Percentiles rank a stretch among this genome's conserved stretches.
Evolutionary conservation across 2,888 invertebrate genomes (phyloP).

Genomic region (Leptopilina myrica): DNA sequence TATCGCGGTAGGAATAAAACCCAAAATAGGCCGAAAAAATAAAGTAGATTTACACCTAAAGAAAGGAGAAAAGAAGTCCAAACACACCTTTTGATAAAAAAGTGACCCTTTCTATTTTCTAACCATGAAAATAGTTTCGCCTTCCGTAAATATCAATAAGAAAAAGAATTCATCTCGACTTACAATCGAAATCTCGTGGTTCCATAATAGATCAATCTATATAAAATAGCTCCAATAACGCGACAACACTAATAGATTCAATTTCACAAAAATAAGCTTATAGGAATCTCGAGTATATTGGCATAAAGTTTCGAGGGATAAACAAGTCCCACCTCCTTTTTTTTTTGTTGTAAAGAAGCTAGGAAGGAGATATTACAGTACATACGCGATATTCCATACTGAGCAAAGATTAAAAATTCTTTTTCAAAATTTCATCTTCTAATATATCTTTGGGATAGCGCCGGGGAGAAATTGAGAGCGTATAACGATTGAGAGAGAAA

Average conservation of each 20-base stretch:
- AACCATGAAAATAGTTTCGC: no score
- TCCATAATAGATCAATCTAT: neutral
- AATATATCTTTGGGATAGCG: slow-evolving; percentile 42
- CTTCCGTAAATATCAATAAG: no score
- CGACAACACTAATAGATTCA: slow-evolving; percentile 58
- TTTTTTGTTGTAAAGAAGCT: no score
- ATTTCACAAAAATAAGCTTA: slow-evolving; percentile 62
- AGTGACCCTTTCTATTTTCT: no score
- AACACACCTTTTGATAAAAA: no score
- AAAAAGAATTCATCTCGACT: slow-evolving; percentile 14
- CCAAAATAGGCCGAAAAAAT: no score
- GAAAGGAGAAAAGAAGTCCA: no score
- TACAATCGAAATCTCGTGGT: slow-evolving; percentile 5
- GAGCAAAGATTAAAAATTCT: slow-evolving; percentile 58
- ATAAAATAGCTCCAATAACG: slow-evolving; percentile 37
- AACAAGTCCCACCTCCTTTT: slow-evolving; percentile 59
- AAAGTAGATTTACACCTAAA: no score
- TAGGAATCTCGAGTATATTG: slow-evolving; percentile 55
- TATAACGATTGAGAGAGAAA: slow-evolving; percentile 45
- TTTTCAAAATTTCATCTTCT: slow-evolving; percentile 47
- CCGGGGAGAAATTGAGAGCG: slow-evolving; percentile 47
- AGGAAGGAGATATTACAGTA: slow-evolving; percentile 13
- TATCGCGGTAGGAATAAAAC: no score
- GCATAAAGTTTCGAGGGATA: slow-evolving; percentile 63
- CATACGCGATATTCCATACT: slow-evolving; percentile 50